These are phyloP conservation scores for Epicauta chinensis DNA, from an alignment of 1,140 invertebrate genomes.

Conservation along the genomic window DNA sequence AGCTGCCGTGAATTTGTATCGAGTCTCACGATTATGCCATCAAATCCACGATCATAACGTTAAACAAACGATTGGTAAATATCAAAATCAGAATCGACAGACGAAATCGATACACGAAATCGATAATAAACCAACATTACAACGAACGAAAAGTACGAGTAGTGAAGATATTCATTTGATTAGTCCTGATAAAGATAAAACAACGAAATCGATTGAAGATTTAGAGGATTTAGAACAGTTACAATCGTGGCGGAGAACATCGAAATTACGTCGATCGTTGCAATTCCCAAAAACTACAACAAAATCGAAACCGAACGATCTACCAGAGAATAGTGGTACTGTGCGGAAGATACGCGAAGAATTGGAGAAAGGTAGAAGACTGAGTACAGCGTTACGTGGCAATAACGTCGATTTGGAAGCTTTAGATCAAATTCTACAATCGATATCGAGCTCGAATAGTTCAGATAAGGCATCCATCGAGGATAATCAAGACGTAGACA, in stretches of 20 bases:
- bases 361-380: constrained; percentile 45
- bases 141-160: constrained; percentile 43
- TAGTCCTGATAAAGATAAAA: constrained; percentile 27
- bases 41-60: constrained; percentile 39
- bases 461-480: constrained; percentile 40
- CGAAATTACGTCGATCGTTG: constrained; percentile 53
- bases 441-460: constrained; percentile 32
- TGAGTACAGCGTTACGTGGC: constrained; percentile 45
- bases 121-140: constrained; percentile 1
- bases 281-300: constrained; percentile 48
- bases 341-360: constrained; percentile 48
- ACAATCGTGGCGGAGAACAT: constrained; percentile 51
- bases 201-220: constrained; percentile 34
- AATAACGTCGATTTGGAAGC: constrained; percentile 46
- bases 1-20: constrained; percentile 35
- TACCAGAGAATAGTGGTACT: constrained; percentile 46
- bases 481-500: constrained; percentile 41
- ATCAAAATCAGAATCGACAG: constrained; percentile 31
- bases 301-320: constrained; percentile 45
- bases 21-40: constrained; percentile 43
- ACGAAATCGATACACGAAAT: constrained; percentile 25
- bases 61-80: constrained; percentile 30
- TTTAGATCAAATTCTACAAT: constrained; percentile 45
- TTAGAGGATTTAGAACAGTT: constrained; percentile 37
- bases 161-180: constrained; percentile 43